A percentile compares a stretch with the other conserved stretches of the same genome.
phyloP scores from a whole-genome alignment of 2,113 vertebrate species.

The Jaculus jaculus region DNA sequence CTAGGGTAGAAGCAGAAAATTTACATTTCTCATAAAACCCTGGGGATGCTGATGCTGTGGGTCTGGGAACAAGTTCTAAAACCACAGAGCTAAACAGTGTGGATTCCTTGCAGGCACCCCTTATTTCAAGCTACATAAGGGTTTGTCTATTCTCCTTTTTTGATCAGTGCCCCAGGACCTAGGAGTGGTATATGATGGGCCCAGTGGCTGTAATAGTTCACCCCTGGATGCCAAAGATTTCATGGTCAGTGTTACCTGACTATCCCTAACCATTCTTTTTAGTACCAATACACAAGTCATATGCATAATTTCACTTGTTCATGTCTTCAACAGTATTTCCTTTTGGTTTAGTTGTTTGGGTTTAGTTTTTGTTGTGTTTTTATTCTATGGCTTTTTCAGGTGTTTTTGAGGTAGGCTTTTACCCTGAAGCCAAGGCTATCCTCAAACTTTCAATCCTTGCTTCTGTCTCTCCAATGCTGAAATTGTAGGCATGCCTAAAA shows the following conservation, averaged over 20 bases:
- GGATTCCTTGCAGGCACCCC: not conserved
- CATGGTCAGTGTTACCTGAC: slow-evolving; percentile 4
- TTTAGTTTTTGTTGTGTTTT: not conserved
- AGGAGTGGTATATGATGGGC: not conserved
- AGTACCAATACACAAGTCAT: not conserved
- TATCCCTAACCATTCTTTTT: not conserved
- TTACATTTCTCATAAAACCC: slow-evolving; percentile 6
- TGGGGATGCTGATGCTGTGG: not conserved
- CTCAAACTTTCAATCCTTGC: not conserved
- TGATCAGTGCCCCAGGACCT: not conserved
- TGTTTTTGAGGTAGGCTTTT: not conserved
- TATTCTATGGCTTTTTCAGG: not conserved
- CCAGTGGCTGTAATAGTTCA: not conserved
- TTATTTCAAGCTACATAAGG: slow-evolving; percentile 17
- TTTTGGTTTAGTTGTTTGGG: not conserved
- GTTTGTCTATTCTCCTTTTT: not conserved
- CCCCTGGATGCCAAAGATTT: not conserved
- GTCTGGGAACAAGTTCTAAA: slow-evolving; percentile 20
- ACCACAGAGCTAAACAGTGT: not conserved
- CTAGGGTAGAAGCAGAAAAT: slow-evolving; percentile 32
- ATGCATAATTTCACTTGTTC: slow-evolving; percentile 38
- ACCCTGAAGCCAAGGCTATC: not conserved
- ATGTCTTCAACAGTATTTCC: not conserved
- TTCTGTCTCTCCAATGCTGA: not conserved
- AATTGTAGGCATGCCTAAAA: not conserved